A percentile compares a stretch with the other conserved stretches of the same genome.
phyloP scores from a whole-genome alignment of 2,888 invertebrate genomes.

The Eupithecia pulchellata region DNA sequence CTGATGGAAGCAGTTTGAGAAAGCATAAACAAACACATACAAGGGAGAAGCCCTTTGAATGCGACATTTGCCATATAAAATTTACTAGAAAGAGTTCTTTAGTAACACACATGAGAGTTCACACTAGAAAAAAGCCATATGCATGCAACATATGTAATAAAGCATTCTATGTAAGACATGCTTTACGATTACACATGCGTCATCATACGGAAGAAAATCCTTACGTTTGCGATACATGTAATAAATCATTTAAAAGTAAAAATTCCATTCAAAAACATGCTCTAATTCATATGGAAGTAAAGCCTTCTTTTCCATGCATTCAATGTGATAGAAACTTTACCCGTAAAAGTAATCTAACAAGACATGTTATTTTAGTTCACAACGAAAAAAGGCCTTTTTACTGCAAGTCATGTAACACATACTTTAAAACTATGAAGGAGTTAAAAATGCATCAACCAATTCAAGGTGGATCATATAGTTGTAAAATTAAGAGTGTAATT shows the following conservation, averaged over 20 bases:
- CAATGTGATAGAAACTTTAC: background rate
- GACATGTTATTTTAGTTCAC: background rate
- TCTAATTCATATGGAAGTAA: background rate
- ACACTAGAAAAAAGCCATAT: background rate
- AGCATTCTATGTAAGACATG: background rate
- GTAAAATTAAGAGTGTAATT: background rate
- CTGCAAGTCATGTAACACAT: background rate
- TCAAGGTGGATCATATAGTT: background rate
- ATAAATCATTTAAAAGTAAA: slow-evolving; percentile 23
- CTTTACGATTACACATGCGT: background rate
- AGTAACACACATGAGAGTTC: slow-evolving; percentile 6
- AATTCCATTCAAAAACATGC: slow-evolving; percentile 6
- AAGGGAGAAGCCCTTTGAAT: background rate
- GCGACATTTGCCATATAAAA: slow-evolving; percentile 3
- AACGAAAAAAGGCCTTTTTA: background rate
- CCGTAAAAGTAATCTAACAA: slow-evolving; percentile 4
- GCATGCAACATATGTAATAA: background rate
- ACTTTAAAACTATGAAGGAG: background rate
- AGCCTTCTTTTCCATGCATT: background rate
- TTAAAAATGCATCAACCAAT: background rate
- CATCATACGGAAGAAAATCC: background rate
- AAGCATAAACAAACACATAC: slow-evolving; percentile 9
- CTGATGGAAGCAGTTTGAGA: slow-evolving; percentile 8
- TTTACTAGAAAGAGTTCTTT: background rate
- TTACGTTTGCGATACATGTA: slow-evolving; percentile 2